Base-by-base conservation (phyloP, 2,888 invertebrate species). In the Aethes cnicana region DNA sequence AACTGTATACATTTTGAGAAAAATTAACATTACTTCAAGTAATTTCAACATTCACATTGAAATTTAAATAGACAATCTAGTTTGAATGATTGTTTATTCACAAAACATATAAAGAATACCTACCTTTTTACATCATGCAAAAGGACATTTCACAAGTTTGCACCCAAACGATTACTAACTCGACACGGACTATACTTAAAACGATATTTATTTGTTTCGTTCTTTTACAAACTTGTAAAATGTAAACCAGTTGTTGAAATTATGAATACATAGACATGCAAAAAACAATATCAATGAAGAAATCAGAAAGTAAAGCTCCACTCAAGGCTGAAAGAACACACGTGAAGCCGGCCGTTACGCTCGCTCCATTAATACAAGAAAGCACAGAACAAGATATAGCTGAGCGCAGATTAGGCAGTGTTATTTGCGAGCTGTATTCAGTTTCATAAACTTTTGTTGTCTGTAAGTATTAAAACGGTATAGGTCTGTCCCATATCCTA, bases 321-420 rank as follows among this genome's bases (percentile, higher is more conserved):
- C 68, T 68, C 72, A 58, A 69, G 70, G 61, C 69, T 66, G 61
- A 68, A 53, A 74, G 68, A 72, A 73, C 69, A 69, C 53, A 66
- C 63, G 62, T 59, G 63, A 58, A 54, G 64, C 65, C 66, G 58
- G 58, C 62, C 56, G 64, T 64, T 58, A 64, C 62, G 64, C 52
- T 39, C 37, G 44, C 44, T 32, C 36, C 69, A 78, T 81, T 78
- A 77, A 70, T 77, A 69, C 65, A 64, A 77, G 72, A 75, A 82
- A 85, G 86, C 86, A 82, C 71, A 85, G 80, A 79, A 71, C 70
- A 79, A 82, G 80, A 84, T 68, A 81, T 77, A 82, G 76, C 77
- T 81, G 83, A 82, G 85, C 84, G 71, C 72, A 80, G 77, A 88
- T 89, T 89, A 89, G 89, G 89, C 89, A 68, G 77, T 81, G 87